Evolutionary conservation across 2,888 invertebrate species (phyloP), one percentile per base, ranked within the genome.

Genomic region (Melipona bicolor): DNA sequence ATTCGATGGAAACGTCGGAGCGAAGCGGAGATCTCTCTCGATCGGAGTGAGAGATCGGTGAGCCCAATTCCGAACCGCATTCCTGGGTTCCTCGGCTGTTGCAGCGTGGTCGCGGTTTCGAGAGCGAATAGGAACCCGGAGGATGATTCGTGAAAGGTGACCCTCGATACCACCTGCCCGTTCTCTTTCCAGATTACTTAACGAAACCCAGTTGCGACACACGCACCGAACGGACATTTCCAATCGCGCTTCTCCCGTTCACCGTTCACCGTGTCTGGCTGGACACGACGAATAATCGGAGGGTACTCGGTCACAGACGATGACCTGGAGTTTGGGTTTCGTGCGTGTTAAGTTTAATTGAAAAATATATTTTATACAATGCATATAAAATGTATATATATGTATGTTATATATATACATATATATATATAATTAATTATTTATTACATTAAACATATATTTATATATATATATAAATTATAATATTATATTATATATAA

Each of bases 121-220:
- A 73, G 79, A 78, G 64, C 83, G 73, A 70, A 83, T 65, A 72
- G 43, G 64, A 68, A 67, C 43, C 43, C 71, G 59, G 77, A 85
- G 68, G 81, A 83, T 70, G 79, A 83, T 80, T 69, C 79, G 89
- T 89, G 89, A 89, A 89, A 89, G 89, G 88, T 79, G 83, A 77
- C 68, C 79, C 61, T 6, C 78, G 70, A 68, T 79, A 82, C 82
- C 70, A 68, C 32, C 52, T 68, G 43, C 81, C 75, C 87, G 81
- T 83, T 89, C 88, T 75, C 85, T 82, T 82, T 82, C 81, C 77
- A 81, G 80, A 72, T 89, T 89, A 84, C 89, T 86, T 87, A 87
- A 89, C 89, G 43, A 67, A 68, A 79, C 67, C 52, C 24, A 64
- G 74, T 89, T 89, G 77, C 87, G 76, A 86, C 84, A 87, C 75